Base-by-base conservation (phyloP, 2,797 vertebrate species). In the Vultur gryphus region DNA sequence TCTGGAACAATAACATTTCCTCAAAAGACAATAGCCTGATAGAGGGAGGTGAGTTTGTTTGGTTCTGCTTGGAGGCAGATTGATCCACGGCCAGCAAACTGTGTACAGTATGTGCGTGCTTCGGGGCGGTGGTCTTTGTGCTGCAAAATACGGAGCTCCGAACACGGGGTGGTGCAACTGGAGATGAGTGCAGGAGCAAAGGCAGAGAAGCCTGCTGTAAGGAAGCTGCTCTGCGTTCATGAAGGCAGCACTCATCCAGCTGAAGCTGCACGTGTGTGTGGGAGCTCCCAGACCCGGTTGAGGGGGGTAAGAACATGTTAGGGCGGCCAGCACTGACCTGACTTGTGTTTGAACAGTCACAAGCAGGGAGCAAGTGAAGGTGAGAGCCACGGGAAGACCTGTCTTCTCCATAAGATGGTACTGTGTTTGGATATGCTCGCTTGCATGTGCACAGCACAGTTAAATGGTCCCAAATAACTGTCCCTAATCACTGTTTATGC, bases 201-300 rank as follows among this genome's bases (percentile, higher is more conserved):
- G 48, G 46, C 54, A 7, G 70, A 54, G 70, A 12, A 89, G 35
- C 39, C 17, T 6, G 26, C 16, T 43, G 31, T 24, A 16, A 46
- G 31, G 69, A 48, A 54, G 21, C 20, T 44, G 33, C n/a, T 46
- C 52, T 11, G 35, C 15, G 0, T 33, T 46, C 35, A 4, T 4
- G 35, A 49, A 41, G 46, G 46, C 67, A 37, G 39, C 31, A 0
- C 46, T 59, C 59, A 7, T 17, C 51, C 44, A 35, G 31, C 41
- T 41, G 51, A 24, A 59, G 48, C 21, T 20, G 31, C 35, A 31
- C 0, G 4, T 35, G 44, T 13, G 12, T 2, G 29, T 0, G 29
- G 13, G 48, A 80, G 82, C 82, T 73, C 55, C 61, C 28, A 21
- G 61, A 57, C 13, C 46, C 3, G 3, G 9, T 33, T 33, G 43